phyloP scores from a whole-genome alignment of 2,888 invertebrate genomes.

The Hypomecis punctinalis region DNA sequence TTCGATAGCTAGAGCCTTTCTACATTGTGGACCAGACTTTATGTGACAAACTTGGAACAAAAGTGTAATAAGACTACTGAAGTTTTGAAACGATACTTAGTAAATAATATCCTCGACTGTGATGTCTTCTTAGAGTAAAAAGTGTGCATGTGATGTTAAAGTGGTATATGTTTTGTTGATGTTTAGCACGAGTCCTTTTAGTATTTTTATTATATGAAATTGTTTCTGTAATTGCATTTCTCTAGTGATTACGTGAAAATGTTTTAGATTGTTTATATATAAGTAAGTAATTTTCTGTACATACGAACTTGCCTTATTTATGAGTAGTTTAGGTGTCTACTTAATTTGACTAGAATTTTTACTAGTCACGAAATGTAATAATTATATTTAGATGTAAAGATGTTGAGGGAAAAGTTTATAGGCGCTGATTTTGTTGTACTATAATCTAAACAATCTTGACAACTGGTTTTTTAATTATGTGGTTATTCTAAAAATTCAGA shows the following conservation, averaged over 20 bases:
- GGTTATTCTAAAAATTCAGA: too few species aligned
- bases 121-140: constrained; percentile 83
- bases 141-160: constrained; percentile 75
- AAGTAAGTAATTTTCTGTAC: constrained; percentile 70
- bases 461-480: background rate
- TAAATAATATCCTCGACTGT: constrained; percentile 77
- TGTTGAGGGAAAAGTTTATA: constrained; percentile 10
- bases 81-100: constrained; percentile 46
- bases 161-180: constrained; percentile 72
- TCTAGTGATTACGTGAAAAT: constrained; percentile 63
- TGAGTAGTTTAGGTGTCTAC: constrained; percentile 68
- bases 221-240: constrained; percentile 74
- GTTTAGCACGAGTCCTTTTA: constrained; percentile 65
- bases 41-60: constrained; percentile 44
- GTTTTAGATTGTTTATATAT: constrained; percentile 69
- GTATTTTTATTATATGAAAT: constrained; percentile 51
- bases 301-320: constrained; percentile 78
- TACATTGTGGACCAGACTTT: constrained; percentile 32
- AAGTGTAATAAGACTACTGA: constrained; percentile 45
- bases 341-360: constrained; percentile 78
- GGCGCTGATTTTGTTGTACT: background rate
- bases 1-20: constrained; percentile 70
- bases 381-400: constrained; percentile 46
- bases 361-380: constrained; percentile 75
- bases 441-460: background rate